Base-by-base conservation (phyloP, 2,888 invertebrate genomes). In the Trachelus stipa region DNA sequence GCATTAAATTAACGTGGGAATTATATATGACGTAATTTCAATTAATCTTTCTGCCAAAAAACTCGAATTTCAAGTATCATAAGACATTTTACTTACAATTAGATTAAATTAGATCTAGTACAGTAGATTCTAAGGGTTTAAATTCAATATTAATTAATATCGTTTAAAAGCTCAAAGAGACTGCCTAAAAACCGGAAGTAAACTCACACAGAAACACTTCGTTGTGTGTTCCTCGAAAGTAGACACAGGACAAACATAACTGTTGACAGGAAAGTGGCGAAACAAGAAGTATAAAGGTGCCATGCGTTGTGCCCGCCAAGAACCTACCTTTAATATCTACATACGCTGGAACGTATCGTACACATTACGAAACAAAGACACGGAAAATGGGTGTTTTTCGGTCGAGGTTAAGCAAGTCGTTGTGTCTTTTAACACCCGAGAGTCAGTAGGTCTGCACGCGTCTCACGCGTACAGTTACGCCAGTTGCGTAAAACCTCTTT, bases 401-500 rank as follows among this genome's bases (percentile, higher is more conserved):
- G 71, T 71, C 33, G 33, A 71, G 71, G 71, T 71, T 71, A 71
- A 71, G 71, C 71, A 34, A 71, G 71, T 23, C 71, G 71, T 31
- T 71, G 4, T 56, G 23, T 71, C 71, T 71, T 34, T 74, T 74
- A 74, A 74, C 34, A 35, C 34, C 74, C 74, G 74, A 77, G 69
- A 34, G 15, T 33, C 34, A 69, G 31, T 71, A 74, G 71, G 71
- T 71, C 71, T 6, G 33, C 71, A 71, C 71, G 71, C 71, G 71
- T 56, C 71, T 31, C 71, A 34, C 34, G 74, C 37, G 34, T 69
- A 76, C 76, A 79, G 79, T 76, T 79, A 79, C 76, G 68, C n/a
- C 40, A 76, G 76, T 79, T 79, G 79, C 79, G 79, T 34, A 77
- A 79, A 68, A 31, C 34, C 31, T 34, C 74, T 74, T 74, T n/a